Conservation (phyloP, 2,113 vertebrate genomes). For the Podilymbus podiceps region DNA sequence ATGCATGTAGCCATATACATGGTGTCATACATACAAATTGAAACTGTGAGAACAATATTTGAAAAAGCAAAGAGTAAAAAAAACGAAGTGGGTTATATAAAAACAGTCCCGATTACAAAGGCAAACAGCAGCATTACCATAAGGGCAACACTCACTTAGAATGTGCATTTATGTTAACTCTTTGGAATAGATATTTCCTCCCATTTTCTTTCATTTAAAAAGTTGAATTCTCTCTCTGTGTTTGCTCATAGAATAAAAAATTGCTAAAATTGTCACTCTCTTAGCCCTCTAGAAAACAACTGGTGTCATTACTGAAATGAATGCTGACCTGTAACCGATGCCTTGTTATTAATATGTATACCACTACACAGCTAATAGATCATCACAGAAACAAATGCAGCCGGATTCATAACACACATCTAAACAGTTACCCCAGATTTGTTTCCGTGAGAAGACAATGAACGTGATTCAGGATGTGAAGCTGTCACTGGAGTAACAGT, state of each 20-base stretch:
- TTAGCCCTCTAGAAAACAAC: background rate
- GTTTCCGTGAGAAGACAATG: background rate
- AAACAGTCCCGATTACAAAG: slow-evolving; percentile 34
- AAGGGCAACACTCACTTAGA: background rate
- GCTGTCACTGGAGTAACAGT: background rate
- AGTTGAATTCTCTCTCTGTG: background rate
- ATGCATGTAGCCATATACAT: background rate
- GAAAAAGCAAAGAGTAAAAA: background rate
- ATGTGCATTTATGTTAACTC: background rate
- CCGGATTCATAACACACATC: background rate
- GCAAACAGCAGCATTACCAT: slow-evolving; percentile 12
- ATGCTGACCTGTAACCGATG: background rate
- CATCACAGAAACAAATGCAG: background rate
- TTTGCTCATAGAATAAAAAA: background rate
- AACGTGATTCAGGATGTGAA: background rate
- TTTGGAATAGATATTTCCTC: background rate
- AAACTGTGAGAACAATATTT: background rate
- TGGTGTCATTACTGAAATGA: background rate
- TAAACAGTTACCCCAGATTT: background rate
- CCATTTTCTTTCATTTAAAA: background rate
- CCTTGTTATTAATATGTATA: background rate
- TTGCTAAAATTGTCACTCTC: background rate
- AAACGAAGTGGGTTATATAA: background rate
- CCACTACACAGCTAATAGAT: background rate
- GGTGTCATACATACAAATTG: slow-evolving; percentile 17